A percentile compares a stretch with the other conserved stretches of the same genome.
Conservation (phyloP, 2,113 vertebrate species). For the Monopterus albus region DNA sequence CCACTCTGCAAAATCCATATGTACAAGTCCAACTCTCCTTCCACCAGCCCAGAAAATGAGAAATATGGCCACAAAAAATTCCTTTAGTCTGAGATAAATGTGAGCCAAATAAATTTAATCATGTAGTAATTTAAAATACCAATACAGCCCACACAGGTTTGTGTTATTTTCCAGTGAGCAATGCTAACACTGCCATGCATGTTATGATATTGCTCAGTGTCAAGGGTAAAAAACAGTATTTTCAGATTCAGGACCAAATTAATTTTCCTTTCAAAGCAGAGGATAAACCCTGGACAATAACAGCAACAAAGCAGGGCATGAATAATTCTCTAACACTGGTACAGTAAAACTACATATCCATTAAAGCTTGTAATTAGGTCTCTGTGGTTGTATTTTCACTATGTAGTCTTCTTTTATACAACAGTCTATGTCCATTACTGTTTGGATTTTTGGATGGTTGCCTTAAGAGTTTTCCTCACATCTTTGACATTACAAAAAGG, state of each 20-base stretch:
- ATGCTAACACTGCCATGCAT: constrained; percentile 26
- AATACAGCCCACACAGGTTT: constrained; percentile 44
- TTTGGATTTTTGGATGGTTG: background rate
- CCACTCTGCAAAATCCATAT: constrained; percentile 13
- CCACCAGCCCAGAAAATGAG: constrained; percentile 9
- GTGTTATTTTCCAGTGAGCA: constrained; percentile 51
- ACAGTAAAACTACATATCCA: constrained; percentile 18
- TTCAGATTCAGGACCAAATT: constrained; percentile 63
- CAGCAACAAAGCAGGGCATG: constrained; percentile 7
- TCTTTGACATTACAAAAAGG: background rate
- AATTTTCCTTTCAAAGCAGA: constrained; percentile 34
- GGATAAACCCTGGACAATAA: constrained; percentile 33
- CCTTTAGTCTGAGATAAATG: constrained; percentile 42
- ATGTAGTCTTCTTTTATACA: background rate
- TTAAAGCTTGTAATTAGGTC: background rate
- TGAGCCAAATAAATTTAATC: constrained; percentile 46
- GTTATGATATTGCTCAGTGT: constrained; percentile 60
- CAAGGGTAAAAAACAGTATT: constrained; percentile 53
- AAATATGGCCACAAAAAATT: constrained; percentile 30
- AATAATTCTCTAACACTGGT: constrained; percentile 9
- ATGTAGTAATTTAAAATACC: constrained; percentile 57
- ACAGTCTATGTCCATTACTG: background rate
- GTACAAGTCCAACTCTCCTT: background rate
- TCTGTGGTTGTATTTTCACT: background rate
- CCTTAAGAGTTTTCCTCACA: background rate